These are phyloP conservation scores for Actias luna DNA, from an alignment of 2,888 invertebrate species.

Conservation along the genomic window DNA sequence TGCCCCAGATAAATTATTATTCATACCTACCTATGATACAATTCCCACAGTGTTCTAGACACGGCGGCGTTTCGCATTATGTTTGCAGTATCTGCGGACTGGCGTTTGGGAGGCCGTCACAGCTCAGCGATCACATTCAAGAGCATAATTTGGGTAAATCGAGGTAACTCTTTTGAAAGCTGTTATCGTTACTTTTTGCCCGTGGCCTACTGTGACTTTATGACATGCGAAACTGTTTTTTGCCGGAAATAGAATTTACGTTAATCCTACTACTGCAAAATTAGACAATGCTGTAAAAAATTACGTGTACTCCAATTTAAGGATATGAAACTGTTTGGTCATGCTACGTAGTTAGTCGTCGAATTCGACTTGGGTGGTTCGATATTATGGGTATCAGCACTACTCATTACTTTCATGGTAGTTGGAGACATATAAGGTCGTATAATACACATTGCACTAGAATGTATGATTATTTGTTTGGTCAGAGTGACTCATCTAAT, in stretches of 20 bases:
- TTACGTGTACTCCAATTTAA: slow-evolving; percentile 1
- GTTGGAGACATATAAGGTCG: neutral
- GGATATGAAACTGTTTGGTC: neutral
- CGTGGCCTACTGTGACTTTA: neutral
- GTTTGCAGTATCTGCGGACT: slow-evolving; percentile 66
- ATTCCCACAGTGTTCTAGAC: slow-evolving; percentile 26
- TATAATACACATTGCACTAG: neutral
- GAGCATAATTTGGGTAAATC: slow-evolving; percentile 49
- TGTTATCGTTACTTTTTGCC: slow-evolving; percentile 2
- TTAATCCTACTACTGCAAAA: neutral
- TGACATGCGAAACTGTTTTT: slow-evolving; percentile 4
- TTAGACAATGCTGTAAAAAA: neutral
- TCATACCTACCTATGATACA: slow-evolving; percentile 44
- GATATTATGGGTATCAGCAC: neutral
- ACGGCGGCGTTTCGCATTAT: slow-evolving; percentile 32
- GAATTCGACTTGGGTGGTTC: slow-evolving; percentile 6
- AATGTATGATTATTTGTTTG: neutral
- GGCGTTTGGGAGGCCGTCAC: slow-evolving; percentile 49
- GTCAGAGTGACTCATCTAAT: neutral
- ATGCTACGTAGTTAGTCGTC: neutral
- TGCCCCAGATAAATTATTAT: slow-evolving; percentile 51
- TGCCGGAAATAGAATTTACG: neutral
- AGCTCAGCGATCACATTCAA: slow-evolving; percentile 59
- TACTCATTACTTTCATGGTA: neutral
- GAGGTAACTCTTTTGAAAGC: slow-evolving; percentile 43